A percentile compares a stretch with the other conserved stretches of the same genome.
Conservation (phyloP, 2,888 invertebrate genomes). For the Parnassius orleans region DNA sequence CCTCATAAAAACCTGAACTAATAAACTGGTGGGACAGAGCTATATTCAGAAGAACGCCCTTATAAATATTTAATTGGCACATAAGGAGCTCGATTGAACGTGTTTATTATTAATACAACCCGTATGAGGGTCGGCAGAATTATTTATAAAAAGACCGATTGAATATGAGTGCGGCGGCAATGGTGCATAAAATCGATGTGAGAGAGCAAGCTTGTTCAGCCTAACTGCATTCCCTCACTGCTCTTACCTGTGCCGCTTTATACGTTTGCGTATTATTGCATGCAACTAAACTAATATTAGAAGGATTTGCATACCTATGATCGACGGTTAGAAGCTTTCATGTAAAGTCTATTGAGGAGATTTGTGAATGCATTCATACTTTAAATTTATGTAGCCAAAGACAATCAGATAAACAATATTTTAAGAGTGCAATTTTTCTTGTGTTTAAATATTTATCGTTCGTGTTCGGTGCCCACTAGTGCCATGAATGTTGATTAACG, state of each 20-base stretch:
- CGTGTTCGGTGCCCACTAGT: too few relatives aligned
- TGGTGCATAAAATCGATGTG: slow-evolving; percentile 58
- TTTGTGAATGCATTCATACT: too few relatives aligned
- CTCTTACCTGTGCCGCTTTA: slow-evolving; percentile 37
- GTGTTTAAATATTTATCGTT: too few relatives aligned
- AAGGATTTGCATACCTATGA: slow-evolving; percentile 10
- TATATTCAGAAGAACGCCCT: slow-evolving; percentile 43
- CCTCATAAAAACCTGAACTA: slow-evolving; percentile 33
- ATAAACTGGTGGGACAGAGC: slow-evolving; percentile 33
- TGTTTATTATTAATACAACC: slow-evolving; percentile 65
- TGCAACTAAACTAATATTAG: slow-evolving; percentile 9
- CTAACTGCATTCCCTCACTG: slow-evolving; percentile 43
- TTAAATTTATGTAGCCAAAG: too few relatives aligned
- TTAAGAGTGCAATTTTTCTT: too few relatives aligned
- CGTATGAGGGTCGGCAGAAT: slow-evolving; percentile 60
- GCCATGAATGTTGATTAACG: too few relatives aligned
- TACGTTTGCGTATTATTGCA: slow-evolving; percentile 22
- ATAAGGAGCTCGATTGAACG: slow-evolving; percentile 59
- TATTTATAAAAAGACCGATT: slow-evolving; percentile 62
- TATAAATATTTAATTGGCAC: slow-evolving; percentile 64
- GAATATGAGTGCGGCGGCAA: slow-evolving; percentile 52
- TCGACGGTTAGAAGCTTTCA: neutral
- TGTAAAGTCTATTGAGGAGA: too few relatives aligned
- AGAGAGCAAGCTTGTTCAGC: slow-evolving; percentile 41
- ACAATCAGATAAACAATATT: too few relatives aligned